Conservation (phyloP, 2,113 vertebrate species). For the Eonycteris spelaea region DNA sequence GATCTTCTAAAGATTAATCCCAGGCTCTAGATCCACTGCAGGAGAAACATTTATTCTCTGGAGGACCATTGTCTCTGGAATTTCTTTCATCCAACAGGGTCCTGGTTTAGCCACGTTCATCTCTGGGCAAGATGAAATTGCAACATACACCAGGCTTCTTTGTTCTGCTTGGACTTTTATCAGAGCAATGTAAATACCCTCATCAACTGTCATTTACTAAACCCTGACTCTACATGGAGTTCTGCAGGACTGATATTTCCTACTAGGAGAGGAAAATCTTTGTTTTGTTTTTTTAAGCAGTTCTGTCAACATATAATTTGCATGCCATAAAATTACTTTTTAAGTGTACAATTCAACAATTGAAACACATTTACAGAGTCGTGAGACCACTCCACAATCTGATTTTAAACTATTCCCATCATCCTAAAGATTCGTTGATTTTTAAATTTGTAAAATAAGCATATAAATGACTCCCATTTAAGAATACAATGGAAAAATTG, state of each 20-base stretch:
- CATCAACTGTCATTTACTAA: background rate
- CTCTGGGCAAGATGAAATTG: background rate
- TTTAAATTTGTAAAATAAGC: background rate
- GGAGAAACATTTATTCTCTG: background rate
- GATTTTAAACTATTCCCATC: background rate
- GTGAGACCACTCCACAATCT: background rate
- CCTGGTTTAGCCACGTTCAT: constrained; percentile 7
- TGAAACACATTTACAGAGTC: background rate
- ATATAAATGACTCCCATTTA: background rate
- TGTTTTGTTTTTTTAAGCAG: background rate
- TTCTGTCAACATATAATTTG: background rate
- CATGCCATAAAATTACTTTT: background rate
- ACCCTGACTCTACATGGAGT: background rate
- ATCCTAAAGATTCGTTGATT: background rate
- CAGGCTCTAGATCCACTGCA: background rate
- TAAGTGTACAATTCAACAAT: background rate
- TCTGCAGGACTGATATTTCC: background rate
- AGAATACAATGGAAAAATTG: background rate
- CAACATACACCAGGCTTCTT: background rate
- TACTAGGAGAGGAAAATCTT: background rate
- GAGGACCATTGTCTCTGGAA: constrained; percentile 50
- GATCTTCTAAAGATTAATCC: background rate
- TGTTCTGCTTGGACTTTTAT: background rate
- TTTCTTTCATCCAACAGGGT: constrained; percentile 44
- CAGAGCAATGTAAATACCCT: background rate